Conservation (phyloP, 2,888 invertebrate genomes). For the Euplagia quadripunctaria region DNA sequence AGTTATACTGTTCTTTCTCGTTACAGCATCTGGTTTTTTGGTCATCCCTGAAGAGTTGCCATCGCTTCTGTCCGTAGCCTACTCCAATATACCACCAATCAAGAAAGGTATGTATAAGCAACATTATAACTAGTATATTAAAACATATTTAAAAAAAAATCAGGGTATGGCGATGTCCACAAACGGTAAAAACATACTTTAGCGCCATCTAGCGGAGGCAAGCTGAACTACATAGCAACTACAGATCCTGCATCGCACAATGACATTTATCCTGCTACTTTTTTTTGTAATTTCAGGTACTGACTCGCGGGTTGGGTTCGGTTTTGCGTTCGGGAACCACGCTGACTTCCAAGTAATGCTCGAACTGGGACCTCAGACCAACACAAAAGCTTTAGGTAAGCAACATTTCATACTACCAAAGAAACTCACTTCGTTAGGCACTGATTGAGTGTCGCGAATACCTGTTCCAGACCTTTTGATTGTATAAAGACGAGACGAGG, state of each 20-base stretch:
- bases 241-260: background rate
- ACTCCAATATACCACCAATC: constrained; percentile 94
- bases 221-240: background rate
- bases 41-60: constrained; percentile 94
- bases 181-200: background rate
- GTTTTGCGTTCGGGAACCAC: constrained; percentile 93
- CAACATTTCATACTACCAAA: constrained; percentile 2
- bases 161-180: too few relatives aligned
- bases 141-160: background rate
- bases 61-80: constrained; percentile 92
- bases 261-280: background rate
- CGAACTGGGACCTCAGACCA: constrained; percentile 93
- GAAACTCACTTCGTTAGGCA: background rate
- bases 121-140: background rate
- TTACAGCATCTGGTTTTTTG: constrained; percentile 87
- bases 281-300: constrained; percentile 88
- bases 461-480: too few relatives aligned
- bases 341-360: constrained; percentile 93
- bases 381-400: constrained; percentile 90
- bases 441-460: background rate
- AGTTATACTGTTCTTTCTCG: background rate
- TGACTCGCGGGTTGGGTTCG: constrained; percentile 93
- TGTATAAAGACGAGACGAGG: too few relatives aligned
- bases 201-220: background rate
- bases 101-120: constrained; percentile 90